A percentile compares a stretch with the other conserved stretches of the same genome.
Conservation (phyloP, 2,888 invertebrate genomes). For the Matsumyia berberina region DNA sequence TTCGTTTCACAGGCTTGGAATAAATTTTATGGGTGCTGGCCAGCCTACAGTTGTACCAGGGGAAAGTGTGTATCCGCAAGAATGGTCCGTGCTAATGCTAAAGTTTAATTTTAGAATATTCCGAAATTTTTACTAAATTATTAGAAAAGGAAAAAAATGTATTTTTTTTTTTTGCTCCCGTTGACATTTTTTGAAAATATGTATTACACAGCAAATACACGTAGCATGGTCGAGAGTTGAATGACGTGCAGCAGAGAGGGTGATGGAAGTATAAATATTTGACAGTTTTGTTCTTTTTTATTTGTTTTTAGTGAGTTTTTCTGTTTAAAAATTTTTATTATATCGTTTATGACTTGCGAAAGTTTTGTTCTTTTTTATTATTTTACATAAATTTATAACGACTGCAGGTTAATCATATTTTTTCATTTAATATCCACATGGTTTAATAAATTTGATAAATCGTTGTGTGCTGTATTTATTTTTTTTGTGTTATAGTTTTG, state of each 20-base stretch:
- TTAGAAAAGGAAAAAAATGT: constrained; percentile 3
- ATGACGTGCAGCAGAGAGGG: constrained; percentile 4
- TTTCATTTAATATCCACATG: not conserved
- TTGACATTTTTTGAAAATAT: constrained; percentile 23
- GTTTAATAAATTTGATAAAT: constrained; percentile 8
- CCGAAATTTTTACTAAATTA: constrained; percentile 40
- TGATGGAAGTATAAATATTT: constrained; percentile 3
- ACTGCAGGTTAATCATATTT: constrained; percentile 9
- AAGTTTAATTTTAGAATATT: constrained; percentile 28
- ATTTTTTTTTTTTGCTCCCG: no score
- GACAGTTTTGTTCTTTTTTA: constrained; percentile 18
- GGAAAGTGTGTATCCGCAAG: not conserved
- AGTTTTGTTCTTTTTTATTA: not conserved
- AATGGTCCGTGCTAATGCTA: constrained; percentile 14
- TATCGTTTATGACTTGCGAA: constrained; percentile 7
- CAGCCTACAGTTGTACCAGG: not conserved
- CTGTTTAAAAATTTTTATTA: not conserved
- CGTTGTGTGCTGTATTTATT: not conserved
- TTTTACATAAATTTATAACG: constrained; percentile 9
- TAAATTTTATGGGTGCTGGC: constrained; percentile 27
- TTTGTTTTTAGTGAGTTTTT: not conserved
- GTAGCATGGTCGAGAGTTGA: not conserved
- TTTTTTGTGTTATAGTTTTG: not conserved
- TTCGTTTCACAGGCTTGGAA: constrained; percentile 32
- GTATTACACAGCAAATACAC: constrained; percentile 3